Conservation (phyloP, 1,140 invertebrate genomes). For the Saccostrea glomerata region DNA sequence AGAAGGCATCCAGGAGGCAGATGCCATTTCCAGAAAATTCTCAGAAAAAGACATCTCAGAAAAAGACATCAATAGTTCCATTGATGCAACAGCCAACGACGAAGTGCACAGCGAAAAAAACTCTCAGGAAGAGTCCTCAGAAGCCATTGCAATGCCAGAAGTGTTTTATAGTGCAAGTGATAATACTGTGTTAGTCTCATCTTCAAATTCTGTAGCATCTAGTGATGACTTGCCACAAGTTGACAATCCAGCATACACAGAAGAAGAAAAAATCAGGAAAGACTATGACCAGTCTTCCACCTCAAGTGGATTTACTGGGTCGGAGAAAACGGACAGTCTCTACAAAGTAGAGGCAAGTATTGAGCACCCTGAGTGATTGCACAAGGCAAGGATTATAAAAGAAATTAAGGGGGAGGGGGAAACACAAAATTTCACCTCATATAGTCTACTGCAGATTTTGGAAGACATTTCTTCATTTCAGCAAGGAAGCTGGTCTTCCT, state of each 20-base stretch:
- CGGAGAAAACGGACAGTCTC: slow-evolving; percentile 35
- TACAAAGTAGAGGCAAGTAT: neutral
- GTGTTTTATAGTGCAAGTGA: slow-evolving; percentile 8
- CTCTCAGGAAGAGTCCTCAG: neutral
- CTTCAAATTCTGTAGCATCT: slow-evolving; percentile 24
- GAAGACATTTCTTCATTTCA: neutral
- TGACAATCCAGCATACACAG: slow-evolving; percentile 21
- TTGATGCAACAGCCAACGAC: neutral
- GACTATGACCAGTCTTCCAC: slow-evolving; percentile 36
- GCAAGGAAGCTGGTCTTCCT: slow-evolving; percentile 24
- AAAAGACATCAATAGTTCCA: slow-evolving; percentile 15
- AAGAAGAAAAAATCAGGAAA: neutral
- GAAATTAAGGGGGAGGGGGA: no score
- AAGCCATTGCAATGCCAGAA: neutral
- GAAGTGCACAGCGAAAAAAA: slow-evolving; percentile 25
- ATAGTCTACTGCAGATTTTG: neutral
- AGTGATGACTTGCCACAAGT: slow-evolving; percentile 29
- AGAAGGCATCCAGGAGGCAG: slow-evolving; percentile 34
- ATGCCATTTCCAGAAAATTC: slow-evolving; percentile 46
- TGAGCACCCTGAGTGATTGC: neutral
- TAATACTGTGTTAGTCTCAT: slow-evolving; percentile 7
- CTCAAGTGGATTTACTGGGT: slow-evolving; percentile 43
- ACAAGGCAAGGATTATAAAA: neutral
- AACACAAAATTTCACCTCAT: neutral
- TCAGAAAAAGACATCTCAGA: slow-evolving; percentile 43